Base-by-base conservation (phyloP, 2,888 invertebrate genomes). In the Drosophila borborema region DNA sequence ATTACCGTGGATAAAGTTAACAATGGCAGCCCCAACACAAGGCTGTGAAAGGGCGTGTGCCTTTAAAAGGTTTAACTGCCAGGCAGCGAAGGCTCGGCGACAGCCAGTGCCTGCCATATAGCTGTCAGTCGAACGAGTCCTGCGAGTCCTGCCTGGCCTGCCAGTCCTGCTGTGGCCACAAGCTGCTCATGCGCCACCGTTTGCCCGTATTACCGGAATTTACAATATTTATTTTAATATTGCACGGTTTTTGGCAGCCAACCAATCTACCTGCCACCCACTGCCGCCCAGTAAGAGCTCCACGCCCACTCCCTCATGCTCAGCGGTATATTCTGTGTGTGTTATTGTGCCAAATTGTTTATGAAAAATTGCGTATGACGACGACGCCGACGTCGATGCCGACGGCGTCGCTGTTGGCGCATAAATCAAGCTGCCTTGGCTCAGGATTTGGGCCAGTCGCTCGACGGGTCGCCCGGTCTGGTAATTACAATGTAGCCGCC, bases 181-280 rank as follows among this genome's bases (percentile, higher is more conserved):
- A 75, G 72, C 72, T 63, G 72, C 72, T 73, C 80, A 71, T 72
- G 72, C 53, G 72, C 56, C 68, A 56, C 72, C 74, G 77, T 74
- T 76, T 77, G 83, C 77, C 77, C 72, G 82, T 82, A 84, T 87
- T 87, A 89, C 90, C 84, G 86, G 90, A 64, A 90, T 90, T 87
- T 90, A 84, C 90, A 83, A 90, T 84, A 89, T 89, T 84, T 86
- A 90, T 89, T 89, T 90, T 90, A 87, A 87, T 88, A 88, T 90
- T 90, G 78, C 76, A 71, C 62, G 63, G 70, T 74, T 83, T 82
- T 82, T 70, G 81, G 72, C 73, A 74, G 60, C 53, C 69, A 40
- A 41, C 76, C 74, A 69, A 60, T 49, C 72, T 69, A 70, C 64
- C 62, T 31, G 43, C 41, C 36, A 0, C 40, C 40, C 36, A 36